These are phyloP conservation scores for Hyla sarda DNA, from an alignment of 2,113 vertebrate species.

Conservation along the genomic window DNA sequence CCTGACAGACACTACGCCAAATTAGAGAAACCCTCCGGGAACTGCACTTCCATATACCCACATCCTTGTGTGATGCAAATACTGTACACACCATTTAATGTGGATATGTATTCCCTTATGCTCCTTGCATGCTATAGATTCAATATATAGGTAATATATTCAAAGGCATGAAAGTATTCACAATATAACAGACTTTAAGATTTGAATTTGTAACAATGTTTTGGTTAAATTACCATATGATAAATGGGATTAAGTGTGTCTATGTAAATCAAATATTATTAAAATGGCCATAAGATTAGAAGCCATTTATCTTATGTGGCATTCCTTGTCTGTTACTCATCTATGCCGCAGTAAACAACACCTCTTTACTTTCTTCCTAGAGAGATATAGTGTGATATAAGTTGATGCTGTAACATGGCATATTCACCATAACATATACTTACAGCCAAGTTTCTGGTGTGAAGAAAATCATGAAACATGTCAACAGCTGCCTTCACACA, in stretches of 20 bases:
- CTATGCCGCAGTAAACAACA: background rate
- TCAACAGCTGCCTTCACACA: background rate
- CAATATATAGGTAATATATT: no score
- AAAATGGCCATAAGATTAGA: background rate
- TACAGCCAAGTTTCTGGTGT: conserved; percentile 6
- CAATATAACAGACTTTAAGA: background rate
- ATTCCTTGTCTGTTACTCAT: background rate
- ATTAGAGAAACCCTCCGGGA: conserved; percentile 38
- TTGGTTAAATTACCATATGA: no score
- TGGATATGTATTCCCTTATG: background rate
- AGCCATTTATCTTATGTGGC: background rate
- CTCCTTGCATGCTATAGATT: background rate
- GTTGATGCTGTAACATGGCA: background rate
- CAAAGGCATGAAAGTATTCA: background rate
- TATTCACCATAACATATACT: conserved; percentile 15
- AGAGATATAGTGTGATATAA: background rate
- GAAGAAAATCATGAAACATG: background rate
- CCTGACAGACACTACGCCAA: conserved; percentile 45
- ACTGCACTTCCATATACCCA: conserved; percentile 25
- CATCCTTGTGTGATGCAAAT: conserved; percentile 20
- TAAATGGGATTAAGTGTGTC: background rate
- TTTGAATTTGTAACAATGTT: no score
- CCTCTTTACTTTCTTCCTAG: background rate
- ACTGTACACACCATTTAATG: conserved; percentile 14
- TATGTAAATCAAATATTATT: background rate